Evolutionary conservation across 2,113 vertebrate genomes (phyloP).

Genomic region (Oenanthe oenanthe): DNA sequence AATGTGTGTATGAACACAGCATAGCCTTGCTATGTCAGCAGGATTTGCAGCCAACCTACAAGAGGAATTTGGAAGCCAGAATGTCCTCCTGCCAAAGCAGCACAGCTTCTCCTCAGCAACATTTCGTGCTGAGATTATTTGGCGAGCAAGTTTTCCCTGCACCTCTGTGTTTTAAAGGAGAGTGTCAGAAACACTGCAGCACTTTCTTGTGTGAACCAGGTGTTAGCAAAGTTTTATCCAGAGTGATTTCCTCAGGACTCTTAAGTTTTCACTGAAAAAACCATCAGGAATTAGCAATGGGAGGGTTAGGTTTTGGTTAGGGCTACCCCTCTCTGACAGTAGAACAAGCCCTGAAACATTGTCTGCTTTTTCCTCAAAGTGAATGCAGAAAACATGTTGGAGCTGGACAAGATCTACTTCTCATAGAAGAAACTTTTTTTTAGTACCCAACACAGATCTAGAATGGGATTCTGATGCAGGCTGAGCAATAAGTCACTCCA

Average conservation of each 20-base stretch:
- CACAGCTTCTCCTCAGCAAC: background rate
- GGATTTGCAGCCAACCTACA: constrained; percentile 52
- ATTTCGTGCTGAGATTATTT: background rate
- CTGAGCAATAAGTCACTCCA: constrained; percentile 10
- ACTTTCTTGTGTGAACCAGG: background rate
- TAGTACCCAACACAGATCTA: background rate
- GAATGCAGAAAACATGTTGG: background rate
- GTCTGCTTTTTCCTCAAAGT: constrained; percentile 7
- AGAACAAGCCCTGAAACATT: background rate
- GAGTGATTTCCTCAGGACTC: background rate
- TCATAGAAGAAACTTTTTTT: background rate
- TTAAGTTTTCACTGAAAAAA: background rate
- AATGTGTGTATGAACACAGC: background rate
- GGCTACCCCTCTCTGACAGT: background rate
- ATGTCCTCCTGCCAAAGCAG: constrained; percentile 50
- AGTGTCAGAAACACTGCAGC: background rate
- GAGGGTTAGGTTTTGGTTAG: background rate
- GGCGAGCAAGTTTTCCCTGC: background rate
- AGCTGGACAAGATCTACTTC: background rate
- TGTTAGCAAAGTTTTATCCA: background rate
- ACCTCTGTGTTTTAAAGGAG: background rate
- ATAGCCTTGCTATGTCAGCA: constrained; percentile 34
- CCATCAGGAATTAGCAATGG: background rate
- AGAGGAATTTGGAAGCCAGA: constrained; percentile 54
- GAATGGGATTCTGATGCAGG: background rate